These are phyloP conservation scores for Stratiomys singularior DNA, from an alignment of 2,888 invertebrate genomes.

Conservation along the genomic window DNA sequence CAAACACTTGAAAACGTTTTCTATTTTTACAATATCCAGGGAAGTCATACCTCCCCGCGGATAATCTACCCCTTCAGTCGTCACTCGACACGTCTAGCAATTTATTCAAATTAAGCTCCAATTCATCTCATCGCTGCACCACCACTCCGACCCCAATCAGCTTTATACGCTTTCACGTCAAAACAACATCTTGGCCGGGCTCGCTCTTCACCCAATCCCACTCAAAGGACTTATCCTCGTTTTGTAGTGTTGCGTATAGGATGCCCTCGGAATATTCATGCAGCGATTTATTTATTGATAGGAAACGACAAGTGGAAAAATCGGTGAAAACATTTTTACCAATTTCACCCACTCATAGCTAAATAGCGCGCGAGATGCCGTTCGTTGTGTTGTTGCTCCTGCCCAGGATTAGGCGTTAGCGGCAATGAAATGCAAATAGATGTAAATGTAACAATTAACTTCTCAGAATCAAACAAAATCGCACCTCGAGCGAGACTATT, in stretches of 20 bases:
- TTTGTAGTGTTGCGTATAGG: not conserved
- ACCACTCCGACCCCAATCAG: not conserved
- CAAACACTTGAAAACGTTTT: no score
- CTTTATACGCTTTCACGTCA: not conserved
- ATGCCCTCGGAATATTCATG: not conserved
- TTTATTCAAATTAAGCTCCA: constrained; percentile 35
- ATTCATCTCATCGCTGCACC: not conserved
- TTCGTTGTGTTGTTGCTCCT: not conserved
- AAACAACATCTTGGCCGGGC: not conserved
- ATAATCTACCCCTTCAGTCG: no score
- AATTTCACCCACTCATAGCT: constrained; percentile 29
- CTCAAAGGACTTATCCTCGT: not conserved
- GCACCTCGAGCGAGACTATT: not conserved
- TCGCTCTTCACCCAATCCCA: not conserved
- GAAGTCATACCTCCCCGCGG: no score
- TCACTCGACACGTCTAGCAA: not conserved
- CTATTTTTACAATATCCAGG: no score
- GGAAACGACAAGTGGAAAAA: constrained; percentile 44
- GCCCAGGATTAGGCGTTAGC: not conserved
- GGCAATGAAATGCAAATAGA: not conserved
- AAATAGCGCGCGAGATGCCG: not conserved
- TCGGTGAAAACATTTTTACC: constrained; percentile 34
- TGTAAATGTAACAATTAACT: constrained; percentile 5
- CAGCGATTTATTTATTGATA: constrained; percentile 32
- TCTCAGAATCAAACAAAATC: not conserved